Evolutionary conservation across 2,888 invertebrate species (phyloP), one percentile per base, ranked within the genome.

Genomic region (Sipha maydis): DNA sequence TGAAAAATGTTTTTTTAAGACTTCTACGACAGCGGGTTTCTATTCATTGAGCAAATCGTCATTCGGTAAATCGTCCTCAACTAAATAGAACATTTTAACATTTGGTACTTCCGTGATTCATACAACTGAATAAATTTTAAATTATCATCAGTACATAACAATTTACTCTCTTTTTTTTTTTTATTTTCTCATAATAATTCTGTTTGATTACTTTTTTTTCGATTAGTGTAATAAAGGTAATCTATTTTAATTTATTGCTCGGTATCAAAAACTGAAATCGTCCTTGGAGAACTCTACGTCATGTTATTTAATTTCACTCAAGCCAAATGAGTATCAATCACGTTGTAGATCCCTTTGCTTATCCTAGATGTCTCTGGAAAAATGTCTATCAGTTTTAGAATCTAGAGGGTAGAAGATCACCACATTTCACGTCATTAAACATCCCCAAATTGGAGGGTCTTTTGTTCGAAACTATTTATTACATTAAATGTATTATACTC

Each of bases 361-460:
- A 41, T 84, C 41, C 31, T 78, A 78, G 67, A 85, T 19, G 48
- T 11, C 54, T 78, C 69, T 69, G n/a, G 77, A 78, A 78, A 85
- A 69, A 85, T n/a, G 85, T 85, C 28, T 77, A 85, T 78, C 85
- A 4, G 77, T 69, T 78, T 78, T 54, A 69, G 48, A 9, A 80
- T 86, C 56, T 73, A 73, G 80, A 86, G 86, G 86, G 86, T 80
- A 4, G 41, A 79, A 73, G 73, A 71, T 71, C 54, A 86, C 86
- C 73, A 41, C 86, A 85, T 85, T 85, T 78, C 85, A 85, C 69
- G 77, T 78, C 85, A 85, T 85, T 78, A 34, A 78, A 76, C 78
- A 78, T 85, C 69, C 67, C 48, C 48, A n/a, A 85, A 85, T 85
- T 54, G 69, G 69, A 85, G 78, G 85, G 69, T 69, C 34, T 69